Base-by-base conservation (phyloP, 2,888 invertebrate species). In the Archips crataeganus region DNA sequence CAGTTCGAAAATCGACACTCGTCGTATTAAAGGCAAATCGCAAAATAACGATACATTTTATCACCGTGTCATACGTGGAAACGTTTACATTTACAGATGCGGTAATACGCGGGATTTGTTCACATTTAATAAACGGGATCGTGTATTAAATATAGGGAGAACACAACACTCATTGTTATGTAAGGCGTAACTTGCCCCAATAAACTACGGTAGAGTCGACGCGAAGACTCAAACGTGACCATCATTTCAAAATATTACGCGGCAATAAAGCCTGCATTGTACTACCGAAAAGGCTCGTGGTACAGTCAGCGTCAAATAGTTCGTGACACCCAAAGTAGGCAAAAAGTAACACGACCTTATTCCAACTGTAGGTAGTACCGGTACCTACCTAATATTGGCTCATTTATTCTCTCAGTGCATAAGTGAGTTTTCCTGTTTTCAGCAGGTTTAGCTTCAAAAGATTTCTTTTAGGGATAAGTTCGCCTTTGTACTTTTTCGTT, bases 121-220 rank as follows among this genome's bases (percentile, higher is more conserved):
- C 11, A 57, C 57, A 57, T 57, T 57, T 57, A 57, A 32, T 32
- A 57, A 57, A 57, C 57, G 57, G 32, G 32, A 57, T 23, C 54
- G 23, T 57, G 32, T 54, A 54, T 54, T 54, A 54, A 57, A 32
- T 54, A 57, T n/a, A 32, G 57, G 11, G 57, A 57, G 57, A 23
- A 1, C 32, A 11, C n/a, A 32, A 57, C 32, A 4, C 57, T 23
- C 57, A 32, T 57, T 57, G 32, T 32, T 32, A 57, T 57, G 57
- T 57, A 32, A 57, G 57, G 32, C 57, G 51, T 4, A 11, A 11
- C 32, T 57, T 57, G 11, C 57, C 57, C 57, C n/a, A 57, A 57
- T 57, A 57, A 57, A 57, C 32, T 57, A 57, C 57, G 57, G 57
- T 57, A 32, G 10, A 32, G 13, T 23, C 36, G 60, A 34, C 60